These are phyloP conservation scores for Agelaius tricolor DNA, from an alignment of 2,113 vertebrate genomes.

Conservation along the genomic window DNA sequence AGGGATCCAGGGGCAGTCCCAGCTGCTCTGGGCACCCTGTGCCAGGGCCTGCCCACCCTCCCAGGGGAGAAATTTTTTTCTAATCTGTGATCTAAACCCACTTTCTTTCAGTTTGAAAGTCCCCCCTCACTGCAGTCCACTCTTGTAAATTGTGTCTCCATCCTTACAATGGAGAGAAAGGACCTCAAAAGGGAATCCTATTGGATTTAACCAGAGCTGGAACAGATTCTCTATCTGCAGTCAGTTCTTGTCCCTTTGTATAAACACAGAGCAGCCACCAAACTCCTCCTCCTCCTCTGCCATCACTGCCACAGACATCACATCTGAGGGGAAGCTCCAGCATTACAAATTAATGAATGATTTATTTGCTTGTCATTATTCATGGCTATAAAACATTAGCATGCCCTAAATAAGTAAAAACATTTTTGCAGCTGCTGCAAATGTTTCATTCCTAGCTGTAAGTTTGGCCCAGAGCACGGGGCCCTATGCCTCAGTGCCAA, in stretches of 20 bases:
- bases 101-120: background rate
- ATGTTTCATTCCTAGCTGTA: slow-evolving; percentile 45
- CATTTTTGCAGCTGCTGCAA: slow-evolving; percentile 74
- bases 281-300: background rate
- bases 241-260: background rate
- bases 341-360: slow-evolving; percentile 38
- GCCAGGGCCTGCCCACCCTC: background rate
- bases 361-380: slow-evolving; percentile 65
- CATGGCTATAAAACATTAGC: slow-evolving; percentile 68
- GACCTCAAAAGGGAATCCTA: background rate
- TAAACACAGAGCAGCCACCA: background rate
- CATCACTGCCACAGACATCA: background rate
- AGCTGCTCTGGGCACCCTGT: background rate
- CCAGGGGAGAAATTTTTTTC: background rate
- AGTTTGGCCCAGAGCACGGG: slow-evolving; percentile 22
- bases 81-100: background rate
- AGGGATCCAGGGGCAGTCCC: background rate
- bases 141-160: background rate
- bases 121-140: background rate
- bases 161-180: background rate
- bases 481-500: slow-evolving; percentile 18
- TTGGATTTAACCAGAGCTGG: background rate
- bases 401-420: slow-evolving; percentile 75
- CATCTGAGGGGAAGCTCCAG: background rate
- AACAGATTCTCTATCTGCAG: background rate